Evolutionary conservation across 2,113 vertebrate species (phyloP).

Genomic region (Crotophaga sulcirostris): DNA sequence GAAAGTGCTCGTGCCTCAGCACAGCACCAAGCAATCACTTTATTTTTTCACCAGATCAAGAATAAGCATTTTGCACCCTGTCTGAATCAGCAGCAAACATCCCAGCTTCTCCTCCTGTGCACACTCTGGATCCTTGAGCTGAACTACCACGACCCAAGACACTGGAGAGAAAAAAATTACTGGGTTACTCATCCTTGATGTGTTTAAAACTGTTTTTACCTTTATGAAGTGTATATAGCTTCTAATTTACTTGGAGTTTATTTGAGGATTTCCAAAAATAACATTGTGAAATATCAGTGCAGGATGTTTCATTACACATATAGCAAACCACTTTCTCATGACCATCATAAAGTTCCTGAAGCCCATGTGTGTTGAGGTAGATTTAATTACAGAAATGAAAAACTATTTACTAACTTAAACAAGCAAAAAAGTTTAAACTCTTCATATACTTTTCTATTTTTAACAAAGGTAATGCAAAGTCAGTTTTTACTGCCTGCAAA

Average conservation of each 20-base stretch:
- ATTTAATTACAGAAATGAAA: neutral
- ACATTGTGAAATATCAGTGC: neutral
- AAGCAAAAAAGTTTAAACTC: neutral
- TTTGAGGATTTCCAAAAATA: constrained; percentile 5
- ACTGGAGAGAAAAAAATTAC: neutral
- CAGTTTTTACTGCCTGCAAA: neutral
- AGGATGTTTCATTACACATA: neutral
- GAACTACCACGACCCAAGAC: neutral
- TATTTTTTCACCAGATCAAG: neutral
- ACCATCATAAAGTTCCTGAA: neutral
- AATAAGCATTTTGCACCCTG: neutral
- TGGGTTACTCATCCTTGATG: neutral
- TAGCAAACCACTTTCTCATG: neutral
- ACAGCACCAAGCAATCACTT: neutral
- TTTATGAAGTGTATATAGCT: neutral
- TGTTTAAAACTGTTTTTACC: neutral
- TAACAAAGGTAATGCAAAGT: neutral
- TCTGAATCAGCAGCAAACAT: neutral
- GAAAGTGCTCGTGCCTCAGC: neutral
- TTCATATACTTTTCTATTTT: neutral
- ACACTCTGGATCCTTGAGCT: neutral
- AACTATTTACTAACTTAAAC: neutral
- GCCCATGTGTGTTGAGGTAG: neutral
- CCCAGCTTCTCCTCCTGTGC: neutral
- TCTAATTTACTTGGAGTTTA: neutral